These are phyloP conservation scores for Ypsolopha scabrella DNA, from an alignment of 2,888 invertebrate genomes.

Conservation along the genomic window DNA sequence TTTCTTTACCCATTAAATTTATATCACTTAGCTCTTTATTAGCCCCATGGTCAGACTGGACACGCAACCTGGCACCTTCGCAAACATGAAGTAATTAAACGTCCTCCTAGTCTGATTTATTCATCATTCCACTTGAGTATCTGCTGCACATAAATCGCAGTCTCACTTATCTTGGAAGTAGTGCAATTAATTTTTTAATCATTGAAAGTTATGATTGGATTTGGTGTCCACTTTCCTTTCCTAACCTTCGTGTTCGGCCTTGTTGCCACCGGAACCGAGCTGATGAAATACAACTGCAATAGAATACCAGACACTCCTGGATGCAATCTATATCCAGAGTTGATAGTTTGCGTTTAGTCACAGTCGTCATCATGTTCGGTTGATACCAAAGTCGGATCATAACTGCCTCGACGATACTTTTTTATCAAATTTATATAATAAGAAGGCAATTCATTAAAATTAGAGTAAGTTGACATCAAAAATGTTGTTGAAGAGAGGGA, in stretches of 20 bases:
- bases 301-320: not conserved
- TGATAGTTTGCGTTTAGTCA: too few species aligned
- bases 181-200: conserved; percentile 1
- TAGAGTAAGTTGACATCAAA: too few species aligned
- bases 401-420: too few species aligned
- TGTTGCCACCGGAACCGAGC: conserved; percentile 18
- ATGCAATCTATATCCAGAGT: too few species aligned
- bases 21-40: too few species aligned
- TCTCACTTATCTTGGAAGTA: not conserved
- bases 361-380: too few species aligned
- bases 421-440: too few species aligned
- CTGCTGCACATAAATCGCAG: conserved; percentile 1
- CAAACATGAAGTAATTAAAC: not conserved
- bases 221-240: conserved; percentile 18
- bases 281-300: conserved; percentile 4
- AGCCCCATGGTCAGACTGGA: too few species aligned
- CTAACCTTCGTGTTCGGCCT: conserved; percentile 42
- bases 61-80: not conserved
- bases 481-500: too few species aligned
- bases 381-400: too few species aligned
- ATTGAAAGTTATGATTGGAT: not conserved
- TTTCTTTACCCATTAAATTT: too few species aligned
- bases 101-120: conserved; percentile 1
- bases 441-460: too few species aligned
- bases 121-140: not conserved